phyloP scores from a whole-genome alignment of 37 sponge, comb jelly and placozoan genomes.

The Corticium candelabrum region DNA sequence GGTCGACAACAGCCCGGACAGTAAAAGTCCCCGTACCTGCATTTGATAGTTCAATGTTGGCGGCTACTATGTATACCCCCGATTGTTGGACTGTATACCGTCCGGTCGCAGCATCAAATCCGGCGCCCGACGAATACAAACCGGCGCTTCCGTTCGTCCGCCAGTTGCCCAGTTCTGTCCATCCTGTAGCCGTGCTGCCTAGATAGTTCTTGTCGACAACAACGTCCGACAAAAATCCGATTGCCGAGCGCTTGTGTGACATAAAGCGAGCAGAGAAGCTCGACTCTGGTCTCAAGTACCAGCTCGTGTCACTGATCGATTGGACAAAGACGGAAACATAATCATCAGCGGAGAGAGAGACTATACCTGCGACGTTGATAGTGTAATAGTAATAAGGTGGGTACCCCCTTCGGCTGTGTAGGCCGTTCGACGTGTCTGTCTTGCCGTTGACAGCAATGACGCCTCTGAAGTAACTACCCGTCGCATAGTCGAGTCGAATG shows the following conservation, averaged over 20 bases:
- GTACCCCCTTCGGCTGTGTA: neutral
- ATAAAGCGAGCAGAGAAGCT: neutral
- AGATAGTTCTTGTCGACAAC: neutral
- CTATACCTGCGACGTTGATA: neutral
- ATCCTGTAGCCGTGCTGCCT: neutral
- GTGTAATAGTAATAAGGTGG: neutral
- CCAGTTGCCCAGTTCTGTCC: neutral
- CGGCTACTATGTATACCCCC: neutral
- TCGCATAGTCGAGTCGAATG: slow-evolving; percentile 2
- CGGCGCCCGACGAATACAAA: neutral
- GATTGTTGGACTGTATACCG: neutral
- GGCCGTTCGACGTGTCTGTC: neutral
- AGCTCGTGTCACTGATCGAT: neutral
- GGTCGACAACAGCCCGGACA: neutral
- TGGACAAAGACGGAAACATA: neutral
- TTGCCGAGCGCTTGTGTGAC: neutral
- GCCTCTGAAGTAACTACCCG: neutral
- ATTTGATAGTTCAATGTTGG: neutral
- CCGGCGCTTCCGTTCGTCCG: neutral
- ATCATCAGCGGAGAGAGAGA: neutral
- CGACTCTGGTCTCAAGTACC: neutral
- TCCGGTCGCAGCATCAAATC: neutral
- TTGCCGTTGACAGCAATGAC: neutral
- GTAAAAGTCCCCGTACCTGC: neutral
- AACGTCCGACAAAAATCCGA: neutral